A percentile compares a stretch with the other conserved stretches of the same genome.
Evolutionary conservation across 2,888 invertebrate genomes (phyloP).

Genomic region (Yponomeuta evonymella): DNA sequence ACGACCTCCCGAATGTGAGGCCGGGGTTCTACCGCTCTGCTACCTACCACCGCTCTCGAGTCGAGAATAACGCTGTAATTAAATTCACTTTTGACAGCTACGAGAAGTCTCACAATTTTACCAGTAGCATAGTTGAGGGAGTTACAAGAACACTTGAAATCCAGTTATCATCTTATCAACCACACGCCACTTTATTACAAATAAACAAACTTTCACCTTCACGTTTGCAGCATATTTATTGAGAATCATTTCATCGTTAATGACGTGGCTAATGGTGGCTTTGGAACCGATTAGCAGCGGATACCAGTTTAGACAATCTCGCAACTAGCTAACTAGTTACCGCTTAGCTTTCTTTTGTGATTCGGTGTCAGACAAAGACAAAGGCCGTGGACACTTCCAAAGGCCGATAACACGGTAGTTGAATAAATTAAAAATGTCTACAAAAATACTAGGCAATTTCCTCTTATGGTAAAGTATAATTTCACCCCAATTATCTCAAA

Average conservation of each 20-base stretch:
- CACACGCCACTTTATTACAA: neutral
- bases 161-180: neutral
- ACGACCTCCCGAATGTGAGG: too few species aligned
- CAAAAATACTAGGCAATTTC: too few species aligned
- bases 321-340: neutral
- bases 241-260: neutral
- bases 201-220: slow-evolving; percentile 3
- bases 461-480: too few species aligned
- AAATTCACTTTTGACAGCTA: neutral
- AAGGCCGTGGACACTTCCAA: neutral
- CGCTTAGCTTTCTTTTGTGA: neutral
- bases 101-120: neutral
- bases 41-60: too few species aligned
- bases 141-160: neutral
- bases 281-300: neutral
- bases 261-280: neutral
- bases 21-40: too few species aligned
- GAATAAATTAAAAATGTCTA: too few species aligned
- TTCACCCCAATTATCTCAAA: too few species aligned
- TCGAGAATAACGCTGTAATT: neutral
- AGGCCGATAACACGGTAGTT: neutral
- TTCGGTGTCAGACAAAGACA: neutral
- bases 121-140: neutral
- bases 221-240: neutral
- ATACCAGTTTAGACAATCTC: neutral